phyloP scores from a whole-genome alignment of 37 sponge, comb jelly and placozoan species.

The Cliona cf. orientalis region DNA sequence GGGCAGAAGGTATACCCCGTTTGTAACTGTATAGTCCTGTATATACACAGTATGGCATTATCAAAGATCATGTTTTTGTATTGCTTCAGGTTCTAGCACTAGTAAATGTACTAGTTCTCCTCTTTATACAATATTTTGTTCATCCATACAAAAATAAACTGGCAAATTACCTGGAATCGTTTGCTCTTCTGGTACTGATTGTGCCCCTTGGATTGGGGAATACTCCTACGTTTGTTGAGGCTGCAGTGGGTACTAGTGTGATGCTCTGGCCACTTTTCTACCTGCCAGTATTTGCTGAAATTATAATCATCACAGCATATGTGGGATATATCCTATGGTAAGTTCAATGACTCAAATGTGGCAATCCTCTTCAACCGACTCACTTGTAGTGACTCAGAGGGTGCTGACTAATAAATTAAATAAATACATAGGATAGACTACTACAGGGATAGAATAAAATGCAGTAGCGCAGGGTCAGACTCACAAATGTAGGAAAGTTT shows the following conservation, averaged over 20 bases:
- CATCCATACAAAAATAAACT: conserved; percentile 28
- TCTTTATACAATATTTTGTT: background rate
- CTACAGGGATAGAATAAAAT: too few species aligned
- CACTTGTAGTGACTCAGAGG: too few species aligned
- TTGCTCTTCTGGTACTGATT: background rate
- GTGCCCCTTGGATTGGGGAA: conserved; percentile 20
- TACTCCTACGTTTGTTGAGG: background rate
- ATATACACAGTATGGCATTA: too few species aligned
- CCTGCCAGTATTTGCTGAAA: conserved; percentile 1
- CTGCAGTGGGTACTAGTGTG: background rate
- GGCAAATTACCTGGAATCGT: conserved; percentile 12
- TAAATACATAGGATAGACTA: too few species aligned
- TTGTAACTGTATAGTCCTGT: too few species aligned
- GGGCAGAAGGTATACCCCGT: too few species aligned
- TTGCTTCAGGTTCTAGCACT: conserved; percentile 10
- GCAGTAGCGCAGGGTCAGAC: too few species aligned
- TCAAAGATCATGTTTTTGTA: background rate
- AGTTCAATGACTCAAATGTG: background rate
- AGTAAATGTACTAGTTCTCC: background rate
- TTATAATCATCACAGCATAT: background rate
- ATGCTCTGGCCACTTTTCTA: conserved; percentile 20
- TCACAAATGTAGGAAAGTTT: too few species aligned
- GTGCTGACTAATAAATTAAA: too few species aligned
- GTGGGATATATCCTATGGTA: background rate
- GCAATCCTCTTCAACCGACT: too few species aligned